Percentiles rank a stretch among this genome's conserved stretches.
phyloP scores from a whole-genome alignment of 1,140 invertebrate species.

The Zeugodacus cucurbitae region DNA sequence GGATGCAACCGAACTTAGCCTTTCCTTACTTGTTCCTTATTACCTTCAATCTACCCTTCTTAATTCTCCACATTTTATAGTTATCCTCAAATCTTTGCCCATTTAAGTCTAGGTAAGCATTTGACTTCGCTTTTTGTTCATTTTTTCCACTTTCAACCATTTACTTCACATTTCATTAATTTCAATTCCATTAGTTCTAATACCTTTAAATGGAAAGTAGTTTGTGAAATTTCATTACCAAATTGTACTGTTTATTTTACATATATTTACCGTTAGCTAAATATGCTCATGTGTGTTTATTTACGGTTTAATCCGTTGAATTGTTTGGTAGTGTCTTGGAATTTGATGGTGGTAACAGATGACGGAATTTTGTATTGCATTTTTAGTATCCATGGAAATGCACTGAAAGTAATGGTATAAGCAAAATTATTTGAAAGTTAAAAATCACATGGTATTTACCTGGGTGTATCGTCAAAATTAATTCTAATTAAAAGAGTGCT shows the following conservation, averaged over 20 bases:
- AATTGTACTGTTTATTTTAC: not conserved
- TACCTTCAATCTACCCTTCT: too few relatives aligned
- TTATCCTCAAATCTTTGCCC: too few relatives aligned
- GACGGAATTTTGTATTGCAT: not conserved
- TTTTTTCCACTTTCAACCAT: not conserved
- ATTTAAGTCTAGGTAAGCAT: too few relatives aligned
- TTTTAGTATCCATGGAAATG: not conserved
- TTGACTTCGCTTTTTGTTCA: not conserved
- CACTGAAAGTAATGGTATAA: not conserved
- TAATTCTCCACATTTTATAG: too few relatives aligned
- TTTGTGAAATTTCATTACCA: not conserved
- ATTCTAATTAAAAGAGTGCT: too few relatives aligned
- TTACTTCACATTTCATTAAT: slow-evolving; percentile 15
- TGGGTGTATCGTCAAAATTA: too few relatives aligned
- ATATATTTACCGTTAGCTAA: not conserved
- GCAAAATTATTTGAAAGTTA: not conserved
- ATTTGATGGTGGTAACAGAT: not conserved
- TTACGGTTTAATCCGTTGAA: not conserved
- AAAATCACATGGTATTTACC: too few relatives aligned
- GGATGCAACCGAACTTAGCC: too few relatives aligned
- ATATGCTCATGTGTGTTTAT: not conserved
- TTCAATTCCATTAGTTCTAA: slow-evolving; percentile 9
- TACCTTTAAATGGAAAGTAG: not conserved
- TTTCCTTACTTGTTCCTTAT: not conserved
- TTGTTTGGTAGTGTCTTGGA: not conserved